These are phyloP conservation scores for Aphelenchoides fujianensis DNA, from an alignment of 1,140 invertebrate genomes.

Conservation along the genomic window DNA sequence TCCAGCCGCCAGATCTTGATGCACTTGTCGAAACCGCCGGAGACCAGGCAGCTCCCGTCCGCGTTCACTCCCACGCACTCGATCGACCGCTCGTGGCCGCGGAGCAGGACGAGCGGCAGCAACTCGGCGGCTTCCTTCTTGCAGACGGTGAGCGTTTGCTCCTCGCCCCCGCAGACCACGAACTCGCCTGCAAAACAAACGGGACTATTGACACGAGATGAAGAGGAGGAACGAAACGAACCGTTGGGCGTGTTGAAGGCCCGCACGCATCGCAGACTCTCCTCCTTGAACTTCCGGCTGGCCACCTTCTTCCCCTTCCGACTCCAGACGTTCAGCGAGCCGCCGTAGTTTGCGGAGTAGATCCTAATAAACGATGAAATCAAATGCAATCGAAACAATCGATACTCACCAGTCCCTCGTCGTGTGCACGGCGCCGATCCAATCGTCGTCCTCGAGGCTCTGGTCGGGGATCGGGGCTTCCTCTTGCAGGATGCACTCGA, in stretches of 20 bases:
- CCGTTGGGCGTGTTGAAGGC: background rate
- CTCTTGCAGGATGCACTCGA: slow-evolving; percentile 46
- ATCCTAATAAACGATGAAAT: slow-evolving; percentile 39
- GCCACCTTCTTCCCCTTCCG: slow-evolving; percentile 30
- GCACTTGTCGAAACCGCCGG: slow-evolving; percentile 55
- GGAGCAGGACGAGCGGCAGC: slow-evolving; percentile 14
- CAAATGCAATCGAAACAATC: background rate
- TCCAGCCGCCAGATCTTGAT: slow-evolving; percentile 59
- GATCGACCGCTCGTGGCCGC: slow-evolving; percentile 49
- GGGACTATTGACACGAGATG: background rate
- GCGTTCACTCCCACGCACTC: slow-evolving; percentile 41
- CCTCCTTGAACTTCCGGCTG: background rate
- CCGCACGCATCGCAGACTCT: slow-evolving; percentile 21
- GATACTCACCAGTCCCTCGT: slow-evolving; percentile 36
- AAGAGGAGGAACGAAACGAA: slow-evolving; percentile 13
- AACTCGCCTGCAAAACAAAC: slow-evolving; percentile 9
- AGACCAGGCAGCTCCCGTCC: slow-evolving; percentile 45
- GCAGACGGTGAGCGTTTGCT: slow-evolving; percentile 39
- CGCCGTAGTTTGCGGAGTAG: slow-evolving; percentile 42
- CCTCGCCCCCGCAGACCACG: slow-evolving; percentile 36
- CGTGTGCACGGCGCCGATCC: slow-evolving; percentile 39
- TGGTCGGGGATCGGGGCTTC: slow-evolving; percentile 44
- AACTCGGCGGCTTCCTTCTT: slow-evolving; percentile 19
- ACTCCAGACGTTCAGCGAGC: slow-evolving; percentile 34
- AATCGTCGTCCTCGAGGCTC: slow-evolving; percentile 42